Base-by-base conservation (phyloP, 2,888 invertebrate species). In the Achlya flavicornis region DNA sequence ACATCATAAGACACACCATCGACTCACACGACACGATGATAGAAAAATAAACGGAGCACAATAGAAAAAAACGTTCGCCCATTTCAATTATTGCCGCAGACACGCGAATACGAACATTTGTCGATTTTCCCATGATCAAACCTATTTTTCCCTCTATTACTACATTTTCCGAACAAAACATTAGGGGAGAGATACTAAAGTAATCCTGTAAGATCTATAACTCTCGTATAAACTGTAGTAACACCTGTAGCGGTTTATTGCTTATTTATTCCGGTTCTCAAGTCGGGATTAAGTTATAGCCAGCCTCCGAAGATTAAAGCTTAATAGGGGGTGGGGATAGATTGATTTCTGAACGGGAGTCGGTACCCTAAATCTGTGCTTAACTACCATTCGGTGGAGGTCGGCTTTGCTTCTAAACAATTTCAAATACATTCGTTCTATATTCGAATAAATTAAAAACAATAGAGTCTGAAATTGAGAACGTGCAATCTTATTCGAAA, bases 241-340 rank as follows among this genome's bases (percentile, higher is more conserved):
- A 85, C 91, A 92, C 92, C 92, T 91, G 92, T 87, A 88, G 86
- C 88, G 88, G 89, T 91, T 92, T 92, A 92, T 92, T 87, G 89
- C 89, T 92, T 92, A 92, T 93, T 92, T 93, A 93, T 91, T 87
- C 89, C 85, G 86, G 84, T 87, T 86, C 91, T 91, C 88, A 90
- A 91, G 86, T 86, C 83, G 75, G 89, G 93, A 92, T 93, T 92
- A 92, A 92, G 92, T 93, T 93, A 93, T 92, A 91, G 90, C 92
- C 89, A 87, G 87, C 87, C 87, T 85, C 84, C 88, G 85, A 89
- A 92, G 91, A 93, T 93, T 93, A 93, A 92, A 91, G 86, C 91
- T 90, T 92, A 92, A 92, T 92, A 81, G 88, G 81, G 88, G 87
- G 84, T 74, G 77, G 85, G 86, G 82, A 89, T 88, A 86, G 92